Evolutionary conservation across 2,113 vertebrate species (phyloP).

Genomic region (Ceyx margarethae): DNA sequence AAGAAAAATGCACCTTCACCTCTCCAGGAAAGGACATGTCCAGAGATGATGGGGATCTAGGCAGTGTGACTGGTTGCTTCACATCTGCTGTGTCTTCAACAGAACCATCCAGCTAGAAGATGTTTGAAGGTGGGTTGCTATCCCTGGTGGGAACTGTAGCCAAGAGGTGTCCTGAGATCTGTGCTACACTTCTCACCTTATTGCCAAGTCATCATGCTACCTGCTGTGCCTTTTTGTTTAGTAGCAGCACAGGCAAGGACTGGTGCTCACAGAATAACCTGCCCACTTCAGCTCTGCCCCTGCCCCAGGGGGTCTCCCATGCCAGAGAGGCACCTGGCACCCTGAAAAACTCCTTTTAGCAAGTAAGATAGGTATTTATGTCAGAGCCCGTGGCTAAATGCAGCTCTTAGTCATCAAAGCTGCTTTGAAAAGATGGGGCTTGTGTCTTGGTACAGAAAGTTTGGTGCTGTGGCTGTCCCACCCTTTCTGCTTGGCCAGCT

Average conservation of each 20-base stretch:
- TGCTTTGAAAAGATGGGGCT: background rate
- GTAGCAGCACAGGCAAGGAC: background rate
- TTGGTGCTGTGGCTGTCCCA: background rate
- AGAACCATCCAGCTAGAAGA: background rate
- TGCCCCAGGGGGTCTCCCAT: fast-evolving
- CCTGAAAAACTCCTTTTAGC: background rate
- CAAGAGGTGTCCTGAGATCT: fast-evolving
- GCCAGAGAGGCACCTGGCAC: background rate
- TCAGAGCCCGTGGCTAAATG: background rate
- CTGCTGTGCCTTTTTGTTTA: background rate
- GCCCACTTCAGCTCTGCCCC: background rate
- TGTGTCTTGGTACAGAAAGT: background rate
- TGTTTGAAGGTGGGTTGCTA: background rate
- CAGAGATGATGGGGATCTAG: background rate
- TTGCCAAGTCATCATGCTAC: background rate
- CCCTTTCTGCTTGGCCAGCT: background rate
- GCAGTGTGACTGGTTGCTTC: background rate
- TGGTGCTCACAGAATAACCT: fast-evolving
- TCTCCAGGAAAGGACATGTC: background rate
- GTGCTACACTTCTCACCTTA: background rate
- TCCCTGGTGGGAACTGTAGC: background rate
- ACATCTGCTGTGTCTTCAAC: background rate
- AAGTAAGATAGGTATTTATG: background rate
- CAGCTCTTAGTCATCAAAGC: fast-evolving
- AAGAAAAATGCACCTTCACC: background rate